Evolutionary conservation across 2,113 vertebrate species (phyloP), one percentile per base, ranked within the genome.

Genomic region (Nannobrachium achirus): DNA sequence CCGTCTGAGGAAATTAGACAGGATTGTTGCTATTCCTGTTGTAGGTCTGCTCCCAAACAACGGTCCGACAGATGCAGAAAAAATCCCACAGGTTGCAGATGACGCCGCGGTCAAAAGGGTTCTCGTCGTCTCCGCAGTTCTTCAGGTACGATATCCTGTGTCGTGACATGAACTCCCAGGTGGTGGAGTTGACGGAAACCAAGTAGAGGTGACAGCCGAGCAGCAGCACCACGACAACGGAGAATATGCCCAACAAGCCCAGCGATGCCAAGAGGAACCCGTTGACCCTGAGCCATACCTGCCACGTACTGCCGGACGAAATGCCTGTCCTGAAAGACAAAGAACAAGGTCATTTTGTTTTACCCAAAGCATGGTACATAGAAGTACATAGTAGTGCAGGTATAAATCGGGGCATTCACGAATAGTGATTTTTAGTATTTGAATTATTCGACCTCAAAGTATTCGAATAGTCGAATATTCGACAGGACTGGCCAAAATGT

Each of bases 141-240:
- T 86, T 93, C 89, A 99, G 94, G 92, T 99, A 99, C 15, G 94
- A 86, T 62, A 98, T 95, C 48, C 95, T 89, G 70, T 98, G 95
- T 0, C 90, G 92, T 0, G 97, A 96, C 93, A 98, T 95, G 91
- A 98, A 98, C 79, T 99, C 97, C 97, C 97, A 98, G 57, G 95
- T 98, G 60, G 97, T 99, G 71, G 91, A 93, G 88, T 96, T 97
- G 84, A 91, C 88, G 7, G 96, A 94, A 60, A 94, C 94, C 83
- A 99, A 93, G 85, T 98, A 98, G 63, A 97, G 85, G 56, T 99
- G 97, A 0, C 93, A 96, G 73, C 89, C 81, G 10, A 99, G 91
- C 70, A 99, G 93, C 74, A 98, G 81, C 41, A 80, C 3, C 5
- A 90, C 90, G 42, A 95, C 93, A 55, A 72, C 3, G 0, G 93